Evolutionary conservation across 2,113 vertebrate species (phyloP), one percentile per base, ranked within the genome.

Genomic region (Brachirus orientalis): DNA sequence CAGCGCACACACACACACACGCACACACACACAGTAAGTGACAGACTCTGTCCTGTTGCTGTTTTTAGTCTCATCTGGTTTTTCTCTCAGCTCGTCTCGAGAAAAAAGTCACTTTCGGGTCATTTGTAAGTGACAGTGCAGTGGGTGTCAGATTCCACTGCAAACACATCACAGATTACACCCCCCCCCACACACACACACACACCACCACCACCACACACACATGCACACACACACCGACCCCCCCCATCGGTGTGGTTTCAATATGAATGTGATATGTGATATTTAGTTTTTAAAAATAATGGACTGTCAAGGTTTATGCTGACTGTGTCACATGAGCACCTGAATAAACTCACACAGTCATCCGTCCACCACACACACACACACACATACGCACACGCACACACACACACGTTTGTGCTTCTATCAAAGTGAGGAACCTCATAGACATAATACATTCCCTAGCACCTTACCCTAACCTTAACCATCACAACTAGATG

Each of bases 321-420:
- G 61, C 83, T 68, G 18, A 78, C 77, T 76, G 45, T 80, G 80
- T 86, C 77, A 87, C 75, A 82, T 53, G 73, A 86, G 68, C 79
- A 83, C 72, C 82, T 88, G 84, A 88, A 76, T 85, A 86, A 86
- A 81, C 84, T 72, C 70, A 77, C 56, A 77, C 17, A 53, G 63
- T 72, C 68, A 82, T 86, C 79, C 56, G 50, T 91, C 86, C 88
- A 37, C 3, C 16, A 1, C 53, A 37, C 52, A 35, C 13, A 35
- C 52, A 55, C 52, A 37, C 52, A 55, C 52, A 55, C 48, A 51
- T 13, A 52, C 50, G 38, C 6, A 67, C 47, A 38, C n/a, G 17
- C 28, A 16, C 33, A n/a, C 51, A 9, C 28, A n/a, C n/a, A n/a
- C n/a, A n/a, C n/a, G n/a, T n/a, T n/a, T n/a, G n/a, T n/a, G n/a